Base-by-base conservation (phyloP, 2,797 vertebrate species). In the Taenioides sp. region DNA sequence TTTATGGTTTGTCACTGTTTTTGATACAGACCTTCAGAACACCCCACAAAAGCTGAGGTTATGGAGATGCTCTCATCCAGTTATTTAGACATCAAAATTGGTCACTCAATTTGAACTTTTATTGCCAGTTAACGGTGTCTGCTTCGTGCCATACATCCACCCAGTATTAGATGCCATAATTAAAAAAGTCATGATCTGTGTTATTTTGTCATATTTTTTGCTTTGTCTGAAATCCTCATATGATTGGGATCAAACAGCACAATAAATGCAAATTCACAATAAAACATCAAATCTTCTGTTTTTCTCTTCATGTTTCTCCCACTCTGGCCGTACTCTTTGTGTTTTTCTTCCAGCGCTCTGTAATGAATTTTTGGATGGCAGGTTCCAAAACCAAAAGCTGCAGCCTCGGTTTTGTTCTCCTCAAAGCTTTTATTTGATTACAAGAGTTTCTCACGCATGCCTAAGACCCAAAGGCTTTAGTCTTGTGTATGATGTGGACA, bases 311-410 rank as follows among this genome's bases (percentile, higher is more conserved):
- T 65, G 22, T 61, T 50, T 57, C 76, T 80, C 67, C 34, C 67
- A 23, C 70, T 73, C 67, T 68, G 65, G 69, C 79, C 73, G 65
- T 25, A 54, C 67, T 69, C 75, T 76, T 76, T 81, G 61, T 84
- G 80, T 84, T 84, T 89, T 78, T 79, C 71, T 78, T 89, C 86
- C 80, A 84, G 27, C 2, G 1, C 77, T 77, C 49, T 12, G 84
- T 91, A 93, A 92, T 92, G 83, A 91, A 84, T 90, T 90, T 87
- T 90, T 92, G 87, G 90, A 80, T 80, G 17, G 63, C 72, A 77
- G 75, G 67, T 83, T 89, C 82, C 87, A 89, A 87, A 67, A 81
- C 71, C 52, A 69, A 84, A 80, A 75, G 31, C 77, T n/a, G 78
- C 75, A 80, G 72, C 72, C 82, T 88, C 86, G 87, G 76, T 84